phyloP scores from a whole-genome alignment of 2,113 vertebrate genomes.

The Lontra canadensis region DNA sequence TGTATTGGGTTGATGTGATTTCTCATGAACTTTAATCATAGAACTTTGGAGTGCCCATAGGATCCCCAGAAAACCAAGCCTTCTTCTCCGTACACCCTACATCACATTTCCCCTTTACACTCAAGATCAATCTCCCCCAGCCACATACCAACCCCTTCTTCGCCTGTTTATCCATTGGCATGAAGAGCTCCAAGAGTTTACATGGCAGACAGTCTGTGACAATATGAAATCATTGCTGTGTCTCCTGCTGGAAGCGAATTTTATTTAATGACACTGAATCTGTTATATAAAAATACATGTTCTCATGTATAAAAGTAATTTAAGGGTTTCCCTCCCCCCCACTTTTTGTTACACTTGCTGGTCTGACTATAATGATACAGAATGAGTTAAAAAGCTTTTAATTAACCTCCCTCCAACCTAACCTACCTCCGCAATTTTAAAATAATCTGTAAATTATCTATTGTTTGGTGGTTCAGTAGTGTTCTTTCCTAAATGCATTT shows the following conservation, averaged over 20 bases:
- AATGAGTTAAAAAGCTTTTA: neutral
- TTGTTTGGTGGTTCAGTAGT: neutral
- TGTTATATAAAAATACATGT: neutral
- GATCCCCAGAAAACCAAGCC: neutral
- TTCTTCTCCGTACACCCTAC: neutral
- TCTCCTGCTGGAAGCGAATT: neutral
- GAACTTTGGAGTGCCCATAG: neutral
- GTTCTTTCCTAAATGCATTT: neutral
- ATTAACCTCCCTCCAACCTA: neutral
- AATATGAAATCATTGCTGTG: neutral
- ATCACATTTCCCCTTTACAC: neutral
- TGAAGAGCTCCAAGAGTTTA: neutral
- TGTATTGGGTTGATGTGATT: neutral
- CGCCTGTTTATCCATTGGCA: neutral
- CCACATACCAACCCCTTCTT: neutral
- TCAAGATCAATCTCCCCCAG: neutral
- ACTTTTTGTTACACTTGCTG: neutral
- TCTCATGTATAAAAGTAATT: neutral
- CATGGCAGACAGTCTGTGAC: neutral
- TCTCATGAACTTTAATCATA: neutral
- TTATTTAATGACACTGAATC: neutral
- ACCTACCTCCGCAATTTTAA: neutral
- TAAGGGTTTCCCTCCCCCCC: neutral
- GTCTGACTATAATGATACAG: neutral
- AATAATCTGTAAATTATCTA: neutral